Conservation (phyloP, 2,797 vertebrate genomes). For the Tapirus indicus region DNA sequence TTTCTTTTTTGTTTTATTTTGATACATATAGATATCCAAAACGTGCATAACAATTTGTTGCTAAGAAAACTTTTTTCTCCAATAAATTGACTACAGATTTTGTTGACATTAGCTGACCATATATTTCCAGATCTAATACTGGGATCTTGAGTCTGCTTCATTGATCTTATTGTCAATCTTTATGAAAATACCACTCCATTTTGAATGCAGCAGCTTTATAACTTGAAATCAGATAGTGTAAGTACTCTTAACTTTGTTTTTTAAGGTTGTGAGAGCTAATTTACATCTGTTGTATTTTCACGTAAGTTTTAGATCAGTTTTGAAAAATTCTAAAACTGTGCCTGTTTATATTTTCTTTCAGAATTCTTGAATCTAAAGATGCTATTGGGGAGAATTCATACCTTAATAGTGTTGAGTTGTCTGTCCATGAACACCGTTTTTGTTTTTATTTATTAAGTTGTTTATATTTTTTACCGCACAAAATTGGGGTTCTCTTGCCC, state of each 20-base stretch:
- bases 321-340: not conserved
- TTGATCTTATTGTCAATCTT: too few relatives aligned
- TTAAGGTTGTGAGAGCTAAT: not conserved
- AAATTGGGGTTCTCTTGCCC: too few relatives aligned
- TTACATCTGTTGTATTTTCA: not conserved
- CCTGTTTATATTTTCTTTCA: not conserved
- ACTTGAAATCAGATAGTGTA: too few relatives aligned
- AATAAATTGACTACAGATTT: not conserved
- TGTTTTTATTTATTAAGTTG: not conserved
- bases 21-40: not conserved
- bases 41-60: not conserved
- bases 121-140: not conserved
- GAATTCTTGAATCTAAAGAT: not conserved
- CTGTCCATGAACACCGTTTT: not conserved
- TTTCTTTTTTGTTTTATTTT: accelerated
- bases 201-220: too few relatives aligned
- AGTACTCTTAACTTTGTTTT: not conserved
- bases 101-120: not conserved
- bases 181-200: too few relatives aligned
- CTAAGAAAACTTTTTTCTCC: not conserved
- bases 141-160: too few relatives aligned
- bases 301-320: not conserved
- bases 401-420: not conserved
- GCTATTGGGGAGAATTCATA: not conserved
- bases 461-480: too few relatives aligned